Conservation (phyloP, 2,888 invertebrate species). For the Latheticus oryzae region DNA sequence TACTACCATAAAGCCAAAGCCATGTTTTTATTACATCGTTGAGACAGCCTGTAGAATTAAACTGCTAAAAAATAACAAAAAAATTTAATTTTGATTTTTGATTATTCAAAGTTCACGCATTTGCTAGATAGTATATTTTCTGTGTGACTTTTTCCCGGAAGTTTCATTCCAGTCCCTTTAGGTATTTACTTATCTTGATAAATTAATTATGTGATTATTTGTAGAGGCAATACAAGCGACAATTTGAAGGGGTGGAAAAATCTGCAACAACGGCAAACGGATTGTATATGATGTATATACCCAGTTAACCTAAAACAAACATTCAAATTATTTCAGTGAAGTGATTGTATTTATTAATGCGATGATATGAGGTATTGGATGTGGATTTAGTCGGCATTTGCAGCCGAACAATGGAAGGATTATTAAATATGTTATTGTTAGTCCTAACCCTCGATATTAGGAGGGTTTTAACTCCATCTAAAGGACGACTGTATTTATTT, state of each 20-base stretch:
- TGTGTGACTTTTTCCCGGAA: too few species aligned
- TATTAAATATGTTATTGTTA: constrained; percentile 60
- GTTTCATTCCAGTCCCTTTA: too few species aligned
- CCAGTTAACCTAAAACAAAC: constrained; percentile 63
- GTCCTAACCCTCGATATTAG: constrained; percentile 47
- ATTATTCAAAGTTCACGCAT: too few species aligned
- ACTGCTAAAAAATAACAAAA: too few species aligned
- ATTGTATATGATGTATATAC: constrained; percentile 45
- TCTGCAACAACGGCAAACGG: constrained; percentile 37
- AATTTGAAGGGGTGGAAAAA: constrained; percentile 30
- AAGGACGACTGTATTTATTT: constrained; percentile 44
- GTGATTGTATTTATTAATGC: constrained; percentile 63
- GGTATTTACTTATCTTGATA: constrained; percentile 7
- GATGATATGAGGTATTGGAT: constrained; percentile 59
- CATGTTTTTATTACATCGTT: too few species aligned
- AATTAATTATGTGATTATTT: constrained; percentile 31
- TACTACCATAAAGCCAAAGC: too few species aligned
- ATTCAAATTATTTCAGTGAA: constrained; percentile 64
- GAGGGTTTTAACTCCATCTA: constrained; percentile 48
- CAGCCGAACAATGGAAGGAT: constrained; percentile 57
- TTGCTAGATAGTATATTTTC: too few species aligned
- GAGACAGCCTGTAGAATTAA: too few species aligned
- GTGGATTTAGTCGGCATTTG: constrained; percentile 58
- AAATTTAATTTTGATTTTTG: too few species aligned
- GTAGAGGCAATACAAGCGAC: constrained; percentile 19